These are phyloP conservation scores for Apis dorsata DNA, from an alignment of 1,140 invertebrate species.

Conservation along the genomic window DNA sequence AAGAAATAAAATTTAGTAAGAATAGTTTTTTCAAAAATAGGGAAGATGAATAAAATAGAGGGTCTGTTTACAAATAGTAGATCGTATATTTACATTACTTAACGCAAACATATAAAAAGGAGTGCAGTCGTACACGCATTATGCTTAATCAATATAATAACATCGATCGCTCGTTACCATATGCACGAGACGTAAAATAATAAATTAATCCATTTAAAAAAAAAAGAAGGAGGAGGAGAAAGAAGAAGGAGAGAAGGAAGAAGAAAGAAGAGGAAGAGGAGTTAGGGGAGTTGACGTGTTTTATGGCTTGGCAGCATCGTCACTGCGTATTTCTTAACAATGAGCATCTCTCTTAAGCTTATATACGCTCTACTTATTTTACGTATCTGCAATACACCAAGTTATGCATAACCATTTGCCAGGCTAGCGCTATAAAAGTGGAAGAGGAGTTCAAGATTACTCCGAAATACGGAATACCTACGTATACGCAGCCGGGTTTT, in stretches of 20 bases:
- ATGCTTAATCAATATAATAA: slow-evolving; percentile 68
- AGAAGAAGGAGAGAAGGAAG: not conserved
- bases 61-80: slow-evolving; percentile 75
- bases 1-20: too few species aligned
- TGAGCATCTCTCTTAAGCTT: slow-evolving; percentile 58
- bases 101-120: slow-evolving; percentile 60
- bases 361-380: slow-evolving; percentile 65
- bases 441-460: slow-evolving; percentile 56
- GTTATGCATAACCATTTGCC: slow-evolving; percentile 65
- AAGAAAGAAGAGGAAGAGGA: not conserved
- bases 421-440: slow-evolving; percentile 54
- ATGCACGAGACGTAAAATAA: slow-evolving; percentile 62
- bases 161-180: slow-evolving; percentile 56
- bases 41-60: slow-evolving; percentile 45
- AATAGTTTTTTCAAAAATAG: not conserved
- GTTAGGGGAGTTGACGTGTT: slow-evolving; percentile 57
- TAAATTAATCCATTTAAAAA: slow-evolving; percentile 72
- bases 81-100: slow-evolving; percentile 76
- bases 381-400: slow-evolving; percentile 64
- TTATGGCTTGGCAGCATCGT: slow-evolving; percentile 73
- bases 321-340: slow-evolving; percentile 64
- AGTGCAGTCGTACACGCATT: slow-evolving; percentile 63
- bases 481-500: slow-evolving; percentile 15
- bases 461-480: slow-evolving; percentile 33
- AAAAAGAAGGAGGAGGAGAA: slow-evolving; percentile 41